Conservation (phyloP, 2,797 vertebrate genomes). For the Xiphorhynchus erythropygius region DNA sequence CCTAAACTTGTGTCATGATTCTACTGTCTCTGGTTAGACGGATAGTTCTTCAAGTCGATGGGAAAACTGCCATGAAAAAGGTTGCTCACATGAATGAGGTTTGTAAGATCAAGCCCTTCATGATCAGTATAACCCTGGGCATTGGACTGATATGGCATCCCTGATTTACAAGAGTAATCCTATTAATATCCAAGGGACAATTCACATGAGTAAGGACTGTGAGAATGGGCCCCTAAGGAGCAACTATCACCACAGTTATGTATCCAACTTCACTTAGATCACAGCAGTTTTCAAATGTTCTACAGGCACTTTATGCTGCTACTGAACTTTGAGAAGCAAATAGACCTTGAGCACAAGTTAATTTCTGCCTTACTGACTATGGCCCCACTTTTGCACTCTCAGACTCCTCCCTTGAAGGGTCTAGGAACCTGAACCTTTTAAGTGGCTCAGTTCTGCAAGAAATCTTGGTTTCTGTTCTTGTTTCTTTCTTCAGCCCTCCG, state of each 20-base stretch:
- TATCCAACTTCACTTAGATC: constrained; percentile 2
- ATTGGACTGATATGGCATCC: background rate
- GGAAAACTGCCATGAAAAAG: background rate
- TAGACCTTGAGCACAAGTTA: constrained; percentile 36
- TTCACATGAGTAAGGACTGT: constrained; percentile 24
- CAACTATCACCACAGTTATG: constrained; percentile 31
- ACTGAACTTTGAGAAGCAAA: constrained; percentile 6
- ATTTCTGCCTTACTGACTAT: background rate
- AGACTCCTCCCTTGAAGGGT: background rate
- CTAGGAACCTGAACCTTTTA: background rate
- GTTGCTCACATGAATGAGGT: background rate
- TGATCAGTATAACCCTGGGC: constrained; percentile 25
- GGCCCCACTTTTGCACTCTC: background rate
- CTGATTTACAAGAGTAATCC: constrained; percentile 48
- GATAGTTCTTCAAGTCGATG: constrained; percentile 18
- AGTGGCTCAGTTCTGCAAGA: background rate
- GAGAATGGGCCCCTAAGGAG: constrained; percentile 54
- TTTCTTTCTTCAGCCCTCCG: background rate
- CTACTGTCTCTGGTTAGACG: background rate
- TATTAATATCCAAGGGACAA: constrained; percentile 32
- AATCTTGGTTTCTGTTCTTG: background rate
- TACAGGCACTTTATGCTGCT: background rate
- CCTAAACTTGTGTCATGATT: background rate
- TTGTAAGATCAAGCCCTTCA: constrained; percentile 32
- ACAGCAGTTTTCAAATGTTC: constrained; percentile 15